phyloP scores from a whole-genome alignment of 2,113 vertebrate species.

The Oryzias woworae region DNA sequence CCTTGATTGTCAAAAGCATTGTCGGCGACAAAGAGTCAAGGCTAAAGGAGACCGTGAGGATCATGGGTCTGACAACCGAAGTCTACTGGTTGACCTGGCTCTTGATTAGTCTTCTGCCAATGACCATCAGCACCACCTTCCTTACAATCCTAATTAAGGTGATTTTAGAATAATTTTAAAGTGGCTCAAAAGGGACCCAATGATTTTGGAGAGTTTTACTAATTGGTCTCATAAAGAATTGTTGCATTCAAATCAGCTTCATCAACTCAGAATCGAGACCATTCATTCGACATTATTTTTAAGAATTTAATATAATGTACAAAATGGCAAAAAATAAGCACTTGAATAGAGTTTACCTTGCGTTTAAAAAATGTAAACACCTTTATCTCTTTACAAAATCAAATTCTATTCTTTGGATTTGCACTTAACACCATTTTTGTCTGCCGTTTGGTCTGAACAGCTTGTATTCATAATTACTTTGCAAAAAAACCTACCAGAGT shows the following conservation, averaged over 20 bases:
- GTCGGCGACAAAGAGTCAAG: constrained; percentile 94
- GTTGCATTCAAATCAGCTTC: neutral
- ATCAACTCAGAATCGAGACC: no score
- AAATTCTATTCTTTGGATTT: no score
- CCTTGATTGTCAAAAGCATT: constrained; percentile 90
- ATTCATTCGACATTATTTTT: no score
- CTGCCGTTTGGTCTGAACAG: no score
- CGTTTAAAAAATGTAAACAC: no score
- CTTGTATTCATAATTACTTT: no score
- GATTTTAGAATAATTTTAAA: constrained; percentile 65
- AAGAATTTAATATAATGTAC: no score
- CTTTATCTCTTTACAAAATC: no score
- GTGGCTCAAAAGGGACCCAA: constrained; percentile 51
- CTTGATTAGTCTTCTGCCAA: constrained; percentile 85
- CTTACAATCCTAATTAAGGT: constrained; percentile 92
- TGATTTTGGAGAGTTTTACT: constrained; percentile 40
- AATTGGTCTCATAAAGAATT: neutral
- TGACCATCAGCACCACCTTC: constrained; percentile 85
- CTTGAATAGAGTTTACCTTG: no score
- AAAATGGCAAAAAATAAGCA: no score
- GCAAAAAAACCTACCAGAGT: no score
- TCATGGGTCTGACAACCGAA: constrained; percentile 88
- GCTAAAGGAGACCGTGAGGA: constrained; percentile 92
- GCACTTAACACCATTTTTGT: no score
- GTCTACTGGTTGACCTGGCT: constrained; percentile 97